These are phyloP conservation scores for Lycorma delicatula DNA, from an alignment of 1,140 invertebrate genomes.

Conservation along the genomic window DNA sequence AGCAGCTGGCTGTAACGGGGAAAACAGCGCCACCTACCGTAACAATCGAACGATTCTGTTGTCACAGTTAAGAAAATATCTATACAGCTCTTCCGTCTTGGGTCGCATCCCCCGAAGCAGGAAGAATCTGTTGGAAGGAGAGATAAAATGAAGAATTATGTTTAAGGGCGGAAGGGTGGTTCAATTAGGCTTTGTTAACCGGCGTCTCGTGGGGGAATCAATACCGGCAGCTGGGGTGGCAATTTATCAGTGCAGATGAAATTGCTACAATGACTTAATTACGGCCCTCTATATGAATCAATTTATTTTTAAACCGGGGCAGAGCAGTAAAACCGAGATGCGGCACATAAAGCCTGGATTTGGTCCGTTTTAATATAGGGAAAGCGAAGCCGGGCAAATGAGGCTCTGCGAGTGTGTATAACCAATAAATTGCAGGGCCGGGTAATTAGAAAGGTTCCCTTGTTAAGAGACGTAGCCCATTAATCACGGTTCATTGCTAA, in stretches of 20 bases:
- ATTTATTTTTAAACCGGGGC: slow-evolving; percentile 11
- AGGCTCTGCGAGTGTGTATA: slow-evolving; percentile 18
- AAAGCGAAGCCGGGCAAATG: slow-evolving; percentile 13
- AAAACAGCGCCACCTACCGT: no score
- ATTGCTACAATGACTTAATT: slow-evolving; percentile 12
- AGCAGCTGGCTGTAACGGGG: no score
- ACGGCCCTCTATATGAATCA: slow-evolving; percentile 11
- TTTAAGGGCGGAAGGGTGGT: no score
- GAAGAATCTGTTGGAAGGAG: no score
- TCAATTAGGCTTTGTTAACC: no score
- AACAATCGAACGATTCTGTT: no score
- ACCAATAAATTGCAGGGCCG: slow-evolving; percentile 21
- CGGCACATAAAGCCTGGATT: not conserved
- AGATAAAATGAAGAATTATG: no score
- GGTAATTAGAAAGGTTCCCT: slow-evolving; percentile 23
- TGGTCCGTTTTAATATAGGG: not conserved
- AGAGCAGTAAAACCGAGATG: not conserved
- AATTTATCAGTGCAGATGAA: not conserved
- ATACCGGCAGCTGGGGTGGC: no score
- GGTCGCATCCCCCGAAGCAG: no score
- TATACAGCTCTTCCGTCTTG: no score
- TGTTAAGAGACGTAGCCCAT: slow-evolving; percentile 21
- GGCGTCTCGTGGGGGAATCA: no score
- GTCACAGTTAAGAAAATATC: no score
- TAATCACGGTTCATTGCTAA: slow-evolving; percentile 21